Percentiles rank a stretch among this genome's conserved stretches.
Conservation (phyloP, 2,113 vertebrate genomes). For the Lucifuga dentata region DNA sequence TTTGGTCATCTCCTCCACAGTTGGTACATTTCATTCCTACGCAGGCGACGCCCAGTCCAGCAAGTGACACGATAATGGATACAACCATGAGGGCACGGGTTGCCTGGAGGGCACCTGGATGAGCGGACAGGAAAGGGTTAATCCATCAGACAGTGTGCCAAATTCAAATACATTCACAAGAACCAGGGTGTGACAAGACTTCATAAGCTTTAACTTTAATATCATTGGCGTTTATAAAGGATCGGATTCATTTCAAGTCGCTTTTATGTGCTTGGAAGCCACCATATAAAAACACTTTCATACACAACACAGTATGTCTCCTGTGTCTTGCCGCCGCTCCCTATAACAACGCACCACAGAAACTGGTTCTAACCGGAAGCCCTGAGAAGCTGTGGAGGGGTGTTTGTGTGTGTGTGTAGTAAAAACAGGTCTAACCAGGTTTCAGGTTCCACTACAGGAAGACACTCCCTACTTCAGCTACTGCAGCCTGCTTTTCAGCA, state of each 20-base stretch:
- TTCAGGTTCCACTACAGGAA: conserved; percentile 62
- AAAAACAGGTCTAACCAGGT: conserved; percentile 81
- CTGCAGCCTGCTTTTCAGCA: conserved; percentile 39
- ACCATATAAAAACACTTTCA: background rate
- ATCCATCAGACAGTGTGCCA: conserved; percentile 1
- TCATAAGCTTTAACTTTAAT: background rate
- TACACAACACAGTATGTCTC: conserved; percentile 13
- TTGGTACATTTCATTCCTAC: conserved; percentile 95
- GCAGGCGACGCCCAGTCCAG: conserved; percentile 80
- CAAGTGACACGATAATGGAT: conserved; percentile 79
- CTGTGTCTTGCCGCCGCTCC: conserved; percentile 47
- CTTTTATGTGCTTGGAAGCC: background rate
- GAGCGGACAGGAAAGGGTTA: conserved; percentile 13
- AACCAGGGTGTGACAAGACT: background rate
- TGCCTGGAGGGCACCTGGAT: conserved; percentile 85
- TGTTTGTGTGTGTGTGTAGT: conserved; percentile 2
- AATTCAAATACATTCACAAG: no score
- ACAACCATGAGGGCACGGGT: conserved; percentile 91
- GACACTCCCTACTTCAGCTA: conserved; percentile 59
- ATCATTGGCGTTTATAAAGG: background rate
- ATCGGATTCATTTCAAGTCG: background rate
- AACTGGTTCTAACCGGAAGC: conserved; percentile 74
- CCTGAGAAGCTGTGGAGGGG: background rate
- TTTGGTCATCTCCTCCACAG: conserved; percentile 89
- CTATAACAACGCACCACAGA: conserved; percentile 56